Base-by-base conservation (phyloP, 1,140 invertebrate genomes). In the Eciton burchellii region DNA sequence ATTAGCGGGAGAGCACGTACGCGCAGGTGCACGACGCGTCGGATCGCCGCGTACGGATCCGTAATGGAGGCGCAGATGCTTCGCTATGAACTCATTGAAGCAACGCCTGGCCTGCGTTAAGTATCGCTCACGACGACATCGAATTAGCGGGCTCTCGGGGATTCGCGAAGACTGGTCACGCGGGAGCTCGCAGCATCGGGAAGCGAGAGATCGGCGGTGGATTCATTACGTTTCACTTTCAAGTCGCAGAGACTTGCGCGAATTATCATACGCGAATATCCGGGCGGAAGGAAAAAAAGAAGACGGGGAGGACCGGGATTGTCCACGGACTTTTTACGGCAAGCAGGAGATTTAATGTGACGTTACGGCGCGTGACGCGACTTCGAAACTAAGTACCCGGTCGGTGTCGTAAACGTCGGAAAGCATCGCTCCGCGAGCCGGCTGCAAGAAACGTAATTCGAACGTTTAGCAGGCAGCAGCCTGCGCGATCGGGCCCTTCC, bases 1-100 rank as follows among this genome's bases (percentile, higher is more conserved):
- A 88, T 91, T 91, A 91, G 88, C 89, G 87, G 85, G 74, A 77
- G 74, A 89, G 84, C 89, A 85, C 82, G 85, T 85, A 81, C 83
- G 81, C 83, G 84, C 84, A 89, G 88, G 86, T 90, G 88, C 21
- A 68, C 47, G 82, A 85, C 65, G 74, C 82, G 54, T 76, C 56
- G 70, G 47, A 47, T 47, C 21, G 59, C 74, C n/a, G 45, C 45
- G 24, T 71, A 57, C 24, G 24, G 59, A 24, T 59, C 43, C 65
- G 43, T 83, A 83, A 83, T 68, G 24, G 21, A 49, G 66, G 63
- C 26, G 26, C 76, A 62, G 59, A 72, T 81, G 77, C 66, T 35
- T 54, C 77, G 41, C 66, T 81, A 54, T 73, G 26, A 29, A 81
- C 68, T 60, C 49, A 63, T 6, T 6, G 35, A 43, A 66, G 49